Percentiles rank a stretch among this genome's conserved stretches.
phyloP scores from a whole-genome alignment of 2,797 vertebrate genomes.

The Salarias fasciatus region DNA sequence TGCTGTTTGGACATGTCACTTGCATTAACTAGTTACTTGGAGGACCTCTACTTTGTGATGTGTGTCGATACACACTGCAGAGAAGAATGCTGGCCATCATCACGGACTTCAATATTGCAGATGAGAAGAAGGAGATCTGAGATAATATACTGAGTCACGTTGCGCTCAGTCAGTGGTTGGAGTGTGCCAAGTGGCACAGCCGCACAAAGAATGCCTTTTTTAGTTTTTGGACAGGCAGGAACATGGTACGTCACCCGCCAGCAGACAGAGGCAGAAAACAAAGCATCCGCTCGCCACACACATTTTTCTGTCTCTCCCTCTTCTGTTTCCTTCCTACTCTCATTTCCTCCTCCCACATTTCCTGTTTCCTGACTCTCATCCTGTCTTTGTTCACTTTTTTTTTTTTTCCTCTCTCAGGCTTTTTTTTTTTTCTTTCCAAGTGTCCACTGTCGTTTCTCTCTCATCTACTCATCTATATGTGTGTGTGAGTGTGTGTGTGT shows the following conservation, averaged over 20 bases:
- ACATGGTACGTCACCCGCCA: conserved; percentile 46
- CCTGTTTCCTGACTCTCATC: conserved; percentile 75
- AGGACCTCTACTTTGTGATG: background rate
- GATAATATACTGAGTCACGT: no score
- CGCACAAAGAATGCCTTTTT: conserved; percentile 24
- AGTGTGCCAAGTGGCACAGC: background rate
- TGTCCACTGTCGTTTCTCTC: conserved; percentile 33
- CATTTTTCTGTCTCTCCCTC: conserved; percentile 43
- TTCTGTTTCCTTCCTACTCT: conserved; percentile 61
- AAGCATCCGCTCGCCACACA: conserved; percentile 58
- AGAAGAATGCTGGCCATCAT: conserved; percentile 37
- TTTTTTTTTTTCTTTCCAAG: conserved; percentile 35
- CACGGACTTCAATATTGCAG: no score
- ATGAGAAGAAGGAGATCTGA: background rate
- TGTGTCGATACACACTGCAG: conserved; percentile 6
- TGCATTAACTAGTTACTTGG: background rate
- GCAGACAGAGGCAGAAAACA: conserved; percentile 49
- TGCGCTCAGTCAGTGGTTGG: no score
- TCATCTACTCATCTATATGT: background rate
- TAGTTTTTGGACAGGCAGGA: conserved; percentile 20
- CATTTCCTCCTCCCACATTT: conserved; percentile 74
- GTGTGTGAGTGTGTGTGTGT: no score
- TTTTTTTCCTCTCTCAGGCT: conserved; percentile 30
- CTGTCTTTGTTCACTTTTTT: conserved; percentile 69
- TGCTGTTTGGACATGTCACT: background rate